Conservation (phyloP, 2,888 invertebrate genomes). For the Drosophila cyrtoloma region DNA sequence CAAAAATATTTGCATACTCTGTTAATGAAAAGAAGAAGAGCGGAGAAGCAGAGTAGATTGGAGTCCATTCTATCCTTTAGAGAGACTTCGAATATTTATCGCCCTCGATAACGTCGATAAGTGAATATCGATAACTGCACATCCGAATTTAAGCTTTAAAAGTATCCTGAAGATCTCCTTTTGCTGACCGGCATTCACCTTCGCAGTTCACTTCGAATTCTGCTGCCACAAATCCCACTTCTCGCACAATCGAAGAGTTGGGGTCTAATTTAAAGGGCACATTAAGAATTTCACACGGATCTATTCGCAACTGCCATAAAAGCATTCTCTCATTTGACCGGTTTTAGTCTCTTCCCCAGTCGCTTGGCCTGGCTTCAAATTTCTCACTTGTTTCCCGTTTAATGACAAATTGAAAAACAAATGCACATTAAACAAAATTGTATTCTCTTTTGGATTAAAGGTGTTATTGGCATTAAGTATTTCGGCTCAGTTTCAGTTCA, state of each 20-base stretch:
- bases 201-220: neutral
- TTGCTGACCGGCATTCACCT: too few species aligned
- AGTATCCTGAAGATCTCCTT: neutral
- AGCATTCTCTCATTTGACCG: neutral
- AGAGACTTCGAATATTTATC: neutral
- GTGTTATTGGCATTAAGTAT: neutral
- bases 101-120: neutral
- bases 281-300: neutral
- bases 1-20: neutral
- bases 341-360: neutral
- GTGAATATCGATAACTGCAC: neutral
- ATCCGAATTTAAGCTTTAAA: neutral
- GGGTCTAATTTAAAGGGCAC: neutral
- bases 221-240: neutral
- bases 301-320: neutral
- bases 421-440: neutral
- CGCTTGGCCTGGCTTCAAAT: neutral
- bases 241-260: neutral
- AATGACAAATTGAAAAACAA: accelerated
- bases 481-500: neutral
- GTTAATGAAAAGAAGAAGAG: neutral
- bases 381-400: neutral
- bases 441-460: neutral
- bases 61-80: too few species aligned
- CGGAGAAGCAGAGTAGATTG: neutral